Evolutionary conservation across 2,113 vertebrate species (phyloP).

Genomic region (Perognathus longimembris): DNA sequence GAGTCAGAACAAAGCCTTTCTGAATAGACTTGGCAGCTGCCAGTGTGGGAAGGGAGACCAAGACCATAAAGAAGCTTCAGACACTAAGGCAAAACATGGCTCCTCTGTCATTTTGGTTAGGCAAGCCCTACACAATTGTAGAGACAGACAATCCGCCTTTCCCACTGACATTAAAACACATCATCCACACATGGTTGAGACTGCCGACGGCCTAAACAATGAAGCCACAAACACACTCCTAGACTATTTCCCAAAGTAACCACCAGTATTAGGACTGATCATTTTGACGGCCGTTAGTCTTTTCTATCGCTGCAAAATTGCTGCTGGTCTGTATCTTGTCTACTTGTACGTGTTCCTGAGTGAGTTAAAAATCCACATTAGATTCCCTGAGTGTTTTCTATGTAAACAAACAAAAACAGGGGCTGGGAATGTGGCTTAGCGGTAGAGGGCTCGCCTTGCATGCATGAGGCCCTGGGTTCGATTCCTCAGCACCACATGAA

Average conservation of each 20-base stretch:
- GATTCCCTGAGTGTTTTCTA: constrained; percentile 26
- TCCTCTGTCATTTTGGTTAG: constrained; percentile 70
- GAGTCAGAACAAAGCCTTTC: neutral
- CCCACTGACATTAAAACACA: constrained; percentile 67
- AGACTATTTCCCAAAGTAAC: constrained; percentile 49
- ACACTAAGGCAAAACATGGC: constrained; percentile 13
- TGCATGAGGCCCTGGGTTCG: no score
- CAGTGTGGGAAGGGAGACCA: neutral
- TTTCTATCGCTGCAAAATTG: constrained; percentile 42
- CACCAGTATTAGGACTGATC: constrained; percentile 20
- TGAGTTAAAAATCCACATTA: neutral
- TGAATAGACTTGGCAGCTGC: neutral
- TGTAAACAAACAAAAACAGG: constrained; percentile 40
- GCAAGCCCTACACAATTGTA: neutral
- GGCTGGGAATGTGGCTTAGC: no score
- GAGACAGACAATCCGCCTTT: constrained; percentile 65
- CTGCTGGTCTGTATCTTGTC: neutral
- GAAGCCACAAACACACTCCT: constrained; percentile 46
- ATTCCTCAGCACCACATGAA: no score
- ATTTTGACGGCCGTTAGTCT: neutral
- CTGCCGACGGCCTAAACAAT: constrained; percentile 48
- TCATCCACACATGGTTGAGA: constrained; percentile 23
- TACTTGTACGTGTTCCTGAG: neutral
- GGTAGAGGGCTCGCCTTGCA: no score
- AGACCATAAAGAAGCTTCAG: constrained; percentile 17